A percentile compares a stretch with the other conserved stretches of the same genome.
These are phyloP conservation scores for Ptychoptera contaminata DNA, from an alignment of 2,888 invertebrate genomes.

Conservation along the genomic window DNA sequence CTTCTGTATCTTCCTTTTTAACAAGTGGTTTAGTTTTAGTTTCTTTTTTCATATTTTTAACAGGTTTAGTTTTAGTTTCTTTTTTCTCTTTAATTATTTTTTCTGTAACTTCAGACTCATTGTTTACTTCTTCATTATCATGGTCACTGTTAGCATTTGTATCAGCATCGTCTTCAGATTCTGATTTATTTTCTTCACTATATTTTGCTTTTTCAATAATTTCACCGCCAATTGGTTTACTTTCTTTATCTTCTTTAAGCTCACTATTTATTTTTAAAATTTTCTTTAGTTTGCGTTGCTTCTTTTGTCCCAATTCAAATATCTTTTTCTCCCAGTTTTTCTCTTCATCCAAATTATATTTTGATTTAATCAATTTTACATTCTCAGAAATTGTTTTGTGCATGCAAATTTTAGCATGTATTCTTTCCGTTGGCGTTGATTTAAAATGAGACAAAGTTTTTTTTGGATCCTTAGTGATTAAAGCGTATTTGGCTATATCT, in stretches of 20 bases:
- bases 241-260: neutral
- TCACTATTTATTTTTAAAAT: neutral
- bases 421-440: slow-evolving; percentile 20
- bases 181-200: slow-evolving; percentile 3
- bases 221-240: neutral
- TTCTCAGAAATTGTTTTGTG: slow-evolving; percentile 21
- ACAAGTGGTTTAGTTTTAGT: slow-evolving; percentile 6
- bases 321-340: slow-evolving; percentile 20
- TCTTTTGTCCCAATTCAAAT: slow-evolving; percentile 18
- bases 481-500: slow-evolving; percentile 18
- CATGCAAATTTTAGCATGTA: slow-evolving; percentile 20
- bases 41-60: too few species aligned
- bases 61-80: too few species aligned
- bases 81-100: neutral
- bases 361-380: slow-evolving; percentile 13
- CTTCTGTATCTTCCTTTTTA: neutral
- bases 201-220: neutral
- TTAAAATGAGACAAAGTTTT: slow-evolving; percentile 21
- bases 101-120: too few species aligned
- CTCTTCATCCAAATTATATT: slow-evolving; percentile 15
- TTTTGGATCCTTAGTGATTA: slow-evolving; percentile 17
- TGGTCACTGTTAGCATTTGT: too few species aligned
- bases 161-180: too few species aligned
- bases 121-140: too few species aligned
- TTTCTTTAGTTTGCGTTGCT: neutral